Base-by-base conservation (phyloP, 2,888 invertebrate genomes). In the Drosophila quasianomalipes region DNA sequence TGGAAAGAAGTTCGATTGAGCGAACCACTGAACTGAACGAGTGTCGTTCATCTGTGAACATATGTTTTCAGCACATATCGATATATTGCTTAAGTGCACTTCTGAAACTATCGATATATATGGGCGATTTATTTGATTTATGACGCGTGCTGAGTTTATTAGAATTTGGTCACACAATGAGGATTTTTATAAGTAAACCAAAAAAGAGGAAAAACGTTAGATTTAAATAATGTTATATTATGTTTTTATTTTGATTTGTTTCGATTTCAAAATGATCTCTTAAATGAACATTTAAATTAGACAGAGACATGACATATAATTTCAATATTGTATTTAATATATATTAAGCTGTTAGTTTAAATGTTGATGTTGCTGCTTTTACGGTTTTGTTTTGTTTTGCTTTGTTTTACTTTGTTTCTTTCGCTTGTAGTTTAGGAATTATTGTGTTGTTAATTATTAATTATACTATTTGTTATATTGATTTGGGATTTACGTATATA, bases 231-330 rank as follows among this genome's bases (percentile, higher is more conserved):
- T 55, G 51, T 67, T 64, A 70, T 77, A 60, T 58, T 73, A 59
- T 58, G 57, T 64, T 63, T 69, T 52, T 52, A 39, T 69, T 69
- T 85, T 85, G 81, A 90, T 90, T 86, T 90, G 83, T 88, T 86
- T 85, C 83, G 70, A 88, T 73, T 88, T 85, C 70, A 88, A 74
- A 82, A 47, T 47, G 47, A 47, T 82, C 72, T 83, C 82, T 77
- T 83, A 79, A 90, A 85, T 86, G 72, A 88, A 85, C 85, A 86
- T 85, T 88, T 85, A 85, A 85, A 89, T 90, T 81, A 86, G 90
- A 86, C 85, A 90, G 79, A 82, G 75, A 85, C 88, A 85, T 74
- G 83, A 90, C 83, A 90, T 70, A 76, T 81, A 79, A 76, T 61
- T 76, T 71, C 61, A 70, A 73, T 71, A 84, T 74, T 80, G 71